A percentile compares a stretch with the other conserved stretches of the same genome.
Evolutionary conservation across 2,113 vertebrate genomes (phyloP).

Genomic region (Romanogobio albipinnatus): DNA sequence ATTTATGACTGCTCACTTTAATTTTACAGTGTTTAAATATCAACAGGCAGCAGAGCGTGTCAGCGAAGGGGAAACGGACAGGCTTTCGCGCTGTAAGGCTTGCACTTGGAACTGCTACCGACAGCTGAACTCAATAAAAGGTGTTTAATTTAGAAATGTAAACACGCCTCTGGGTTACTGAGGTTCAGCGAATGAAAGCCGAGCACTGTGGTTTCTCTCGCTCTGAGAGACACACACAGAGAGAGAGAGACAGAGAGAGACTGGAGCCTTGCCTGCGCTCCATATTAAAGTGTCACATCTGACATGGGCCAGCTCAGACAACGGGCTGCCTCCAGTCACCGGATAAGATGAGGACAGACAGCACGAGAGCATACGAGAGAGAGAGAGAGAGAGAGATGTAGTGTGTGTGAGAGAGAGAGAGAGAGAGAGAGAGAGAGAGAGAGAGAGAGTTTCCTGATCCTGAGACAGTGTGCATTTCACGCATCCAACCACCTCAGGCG

Average conservation of each 20-base stretch:
- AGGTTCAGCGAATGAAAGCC: slow-evolving; percentile 47
- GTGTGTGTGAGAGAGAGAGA: not conserved
- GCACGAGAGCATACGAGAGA: not conserved
- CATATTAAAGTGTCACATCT: slow-evolving; percentile 39
- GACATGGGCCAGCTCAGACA: not conserved
- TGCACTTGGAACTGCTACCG: slow-evolving; percentile 65
- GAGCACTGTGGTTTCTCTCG: slow-evolving; percentile 43
- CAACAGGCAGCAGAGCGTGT: slow-evolving; percentile 46
- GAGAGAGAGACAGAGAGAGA: not conserved
- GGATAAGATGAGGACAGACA: not conserved
- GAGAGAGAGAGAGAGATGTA: no score
- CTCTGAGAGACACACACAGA: not conserved
- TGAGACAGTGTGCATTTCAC: not conserved
- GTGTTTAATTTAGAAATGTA: slow-evolving; percentile 75
- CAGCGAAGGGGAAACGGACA: slow-evolving; percentile 54
- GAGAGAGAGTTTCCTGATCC: not conserved
- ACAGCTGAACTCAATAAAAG: slow-evolving; percentile 71
- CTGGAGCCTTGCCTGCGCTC: not conserved
- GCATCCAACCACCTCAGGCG: not conserved
- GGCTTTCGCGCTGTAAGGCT: slow-evolving; percentile 40
- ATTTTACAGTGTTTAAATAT: slow-evolving; percentile 62
- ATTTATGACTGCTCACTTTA: slow-evolving; percentile 64
- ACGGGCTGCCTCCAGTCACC: not conserved
- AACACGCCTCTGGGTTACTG: slow-evolving; percentile 66
- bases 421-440: not conserved